Evolutionary conservation across 2,888 invertebrate genomes (phyloP).

Genomic region (Boloria selene): DNA sequence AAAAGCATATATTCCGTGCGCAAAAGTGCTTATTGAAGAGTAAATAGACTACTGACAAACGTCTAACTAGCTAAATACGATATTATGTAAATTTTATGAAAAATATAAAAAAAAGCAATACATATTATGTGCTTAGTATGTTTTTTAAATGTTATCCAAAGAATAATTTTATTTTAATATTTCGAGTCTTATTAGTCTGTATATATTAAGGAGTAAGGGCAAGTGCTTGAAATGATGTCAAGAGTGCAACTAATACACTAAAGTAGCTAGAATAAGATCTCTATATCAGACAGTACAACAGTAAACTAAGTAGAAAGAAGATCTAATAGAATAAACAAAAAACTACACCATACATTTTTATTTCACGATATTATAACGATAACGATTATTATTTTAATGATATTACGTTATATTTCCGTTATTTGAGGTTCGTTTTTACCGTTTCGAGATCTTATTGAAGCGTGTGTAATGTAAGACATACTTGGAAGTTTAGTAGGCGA

Average conservation of each 20-base stretch:
- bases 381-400: not conserved
- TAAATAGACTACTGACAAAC: no score
- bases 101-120: constrained; percentile 10
- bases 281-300: constrained; percentile 36
- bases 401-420: not conserved
- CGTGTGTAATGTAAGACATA: constrained; percentile 69
- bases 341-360: not conserved
- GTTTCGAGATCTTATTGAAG: constrained; percentile 62
- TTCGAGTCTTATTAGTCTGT: not conserved
- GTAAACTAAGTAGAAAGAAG: not conserved
- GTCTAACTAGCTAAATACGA: no score
- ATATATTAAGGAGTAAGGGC: constrained; percentile 17
- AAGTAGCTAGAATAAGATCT: constrained; percentile 68
- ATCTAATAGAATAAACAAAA: no score
- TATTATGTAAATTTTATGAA: not conserved
- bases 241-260: constrained; percentile 33
- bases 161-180: not conserved
- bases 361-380: not conserved
- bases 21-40: no score
- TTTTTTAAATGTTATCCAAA: not conserved
- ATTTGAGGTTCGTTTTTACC: not conserved
- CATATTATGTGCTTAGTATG: not conserved
- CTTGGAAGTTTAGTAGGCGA: constrained; percentile 84
- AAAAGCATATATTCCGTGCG: no score
- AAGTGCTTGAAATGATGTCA: constrained; percentile 29